These are phyloP conservation scores for Hymenochirus boettgeri DNA, from an alignment of 2,113 vertebrate genomes.

Conservation along the genomic window DNA sequence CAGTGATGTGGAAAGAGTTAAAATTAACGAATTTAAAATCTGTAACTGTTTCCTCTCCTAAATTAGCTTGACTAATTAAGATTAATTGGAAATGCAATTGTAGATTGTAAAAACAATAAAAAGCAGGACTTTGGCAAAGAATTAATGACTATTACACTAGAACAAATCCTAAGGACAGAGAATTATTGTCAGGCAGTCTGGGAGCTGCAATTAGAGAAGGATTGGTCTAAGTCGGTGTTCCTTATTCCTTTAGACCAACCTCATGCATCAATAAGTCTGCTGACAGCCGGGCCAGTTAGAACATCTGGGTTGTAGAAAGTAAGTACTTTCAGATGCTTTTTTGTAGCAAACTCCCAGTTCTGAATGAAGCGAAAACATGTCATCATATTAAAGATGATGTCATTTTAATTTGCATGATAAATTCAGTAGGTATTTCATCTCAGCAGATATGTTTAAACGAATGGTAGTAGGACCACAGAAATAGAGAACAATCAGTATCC, in stretches of 20 bases:
- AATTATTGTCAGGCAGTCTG: slow-evolving; percentile 21
- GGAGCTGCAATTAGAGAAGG: slow-evolving; percentile 32
- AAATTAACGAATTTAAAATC: neutral
- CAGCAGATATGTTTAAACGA: slow-evolving; percentile 18
- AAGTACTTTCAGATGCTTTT: slow-evolving; percentile 34
- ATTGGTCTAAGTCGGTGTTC: slow-evolving; percentile 30
- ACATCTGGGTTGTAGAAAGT: slow-evolving; percentile 26
- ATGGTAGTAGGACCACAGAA: neutral
- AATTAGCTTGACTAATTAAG: slow-evolving; percentile 28
- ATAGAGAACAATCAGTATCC: neutral
- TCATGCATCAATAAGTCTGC: slow-evolving; percentile 38
- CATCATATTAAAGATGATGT: slow-evolving; percentile 31
- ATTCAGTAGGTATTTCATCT: slow-evolving; percentile 27
- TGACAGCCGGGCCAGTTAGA: slow-evolving; percentile 28
- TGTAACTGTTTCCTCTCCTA: slow-evolving; percentile 24
- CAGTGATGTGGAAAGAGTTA: too few species aligned
- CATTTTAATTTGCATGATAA: slow-evolving; percentile 31
- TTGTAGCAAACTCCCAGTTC: neutral
- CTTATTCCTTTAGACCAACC: slow-evolving; percentile 25
- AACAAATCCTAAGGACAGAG: slow-evolving; percentile 35
- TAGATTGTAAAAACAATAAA: slow-evolving; percentile 36
- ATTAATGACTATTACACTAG: slow-evolving; percentile 32
- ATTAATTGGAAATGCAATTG: slow-evolving; percentile 32
- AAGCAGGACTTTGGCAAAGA: slow-evolving; percentile 24
- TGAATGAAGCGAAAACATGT: slow-evolving; percentile 12